phyloP scores from a whole-genome alignment of 2,888 invertebrate species.

The Metacarcinus magister region DNA sequence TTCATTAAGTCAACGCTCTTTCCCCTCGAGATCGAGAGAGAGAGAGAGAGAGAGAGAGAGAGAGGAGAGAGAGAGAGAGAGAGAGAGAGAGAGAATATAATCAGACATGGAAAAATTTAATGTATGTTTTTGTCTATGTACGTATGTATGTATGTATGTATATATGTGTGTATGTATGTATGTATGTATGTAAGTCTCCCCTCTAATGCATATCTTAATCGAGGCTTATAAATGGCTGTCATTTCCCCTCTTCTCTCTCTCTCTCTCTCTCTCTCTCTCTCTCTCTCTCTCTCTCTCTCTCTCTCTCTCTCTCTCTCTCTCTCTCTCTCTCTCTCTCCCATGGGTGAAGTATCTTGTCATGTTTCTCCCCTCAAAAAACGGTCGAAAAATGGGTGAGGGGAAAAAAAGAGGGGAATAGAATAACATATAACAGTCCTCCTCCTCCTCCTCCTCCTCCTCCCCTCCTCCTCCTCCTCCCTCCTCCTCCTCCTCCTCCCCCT shows the following conservation, averaged over 20 bases:
- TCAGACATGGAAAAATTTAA: background rate
- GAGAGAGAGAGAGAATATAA: too few relatives aligned
- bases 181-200: too few relatives aligned
- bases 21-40: background rate
- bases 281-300: slow-evolving; percentile 2
- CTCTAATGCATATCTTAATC: slow-evolving; percentile 5
- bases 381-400: too few relatives aligned
- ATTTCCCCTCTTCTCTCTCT: background rate
- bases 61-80: background rate
- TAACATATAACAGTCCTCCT: background rate
- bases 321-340: slow-evolving; percentile 26
- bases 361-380: too few relatives aligned
- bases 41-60: slow-evolving; percentile 7
- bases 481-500: slow-evolving; percentile 26
- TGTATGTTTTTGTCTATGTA: background rate
- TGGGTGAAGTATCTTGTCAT: background rate
- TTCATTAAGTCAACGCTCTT: background rate
- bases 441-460: background rate
- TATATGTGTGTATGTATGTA: too few relatives aligned
- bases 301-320: slow-evolving; percentile 22
- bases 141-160: background rate
- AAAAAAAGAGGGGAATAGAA: too few relatives aligned
- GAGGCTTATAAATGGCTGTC: slow-evolving; percentile 26
- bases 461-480: too few relatives aligned
- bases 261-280: slow-evolving; percentile 8